Evolutionary conservation across 2,113 vertebrate genomes (phyloP).

Genomic region (Oreotrochilus melanogaster): DNA sequence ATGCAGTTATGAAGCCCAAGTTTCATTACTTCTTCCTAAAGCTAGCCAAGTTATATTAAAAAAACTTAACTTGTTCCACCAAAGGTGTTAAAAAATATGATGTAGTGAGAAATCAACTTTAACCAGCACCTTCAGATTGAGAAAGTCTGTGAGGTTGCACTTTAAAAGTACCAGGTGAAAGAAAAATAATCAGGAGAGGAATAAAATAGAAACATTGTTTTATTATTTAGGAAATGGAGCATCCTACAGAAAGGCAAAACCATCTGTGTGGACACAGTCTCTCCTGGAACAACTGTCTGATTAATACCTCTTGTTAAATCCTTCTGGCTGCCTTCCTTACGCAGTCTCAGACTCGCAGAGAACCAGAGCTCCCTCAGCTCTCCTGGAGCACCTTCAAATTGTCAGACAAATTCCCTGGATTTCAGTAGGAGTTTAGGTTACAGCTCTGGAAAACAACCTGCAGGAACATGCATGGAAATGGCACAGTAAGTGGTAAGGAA

Average conservation of each 20-base stretch:
- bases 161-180: accelerated
- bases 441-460: not conserved
- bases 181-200: not conserved
- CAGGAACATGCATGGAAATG: not conserved
- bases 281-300: not conserved
- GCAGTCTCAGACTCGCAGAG: accelerated
- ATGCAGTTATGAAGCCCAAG: accelerated
- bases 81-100: not conserved
- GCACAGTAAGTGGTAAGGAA: not conserved
- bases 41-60: not conserved
- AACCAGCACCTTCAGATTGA: not conserved
- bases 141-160: not conserved
- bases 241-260: not conserved
- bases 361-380: not conserved
- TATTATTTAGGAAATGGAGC: not conserved
- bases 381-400: not conserved
- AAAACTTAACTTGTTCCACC: not conserved
- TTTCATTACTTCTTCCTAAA: not conserved
- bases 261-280: not conserved
- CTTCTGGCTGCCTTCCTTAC: not conserved
- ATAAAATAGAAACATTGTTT: not conserved
- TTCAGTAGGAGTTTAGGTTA: not conserved
- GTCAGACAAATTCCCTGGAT: not conserved
- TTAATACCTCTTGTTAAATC: not conserved
- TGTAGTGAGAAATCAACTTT: not conserved